These are phyloP conservation scores for Archocentrus centrarchus DNA, from an alignment of 2,113 vertebrate genomes.

Conservation along the genomic window DNA sequence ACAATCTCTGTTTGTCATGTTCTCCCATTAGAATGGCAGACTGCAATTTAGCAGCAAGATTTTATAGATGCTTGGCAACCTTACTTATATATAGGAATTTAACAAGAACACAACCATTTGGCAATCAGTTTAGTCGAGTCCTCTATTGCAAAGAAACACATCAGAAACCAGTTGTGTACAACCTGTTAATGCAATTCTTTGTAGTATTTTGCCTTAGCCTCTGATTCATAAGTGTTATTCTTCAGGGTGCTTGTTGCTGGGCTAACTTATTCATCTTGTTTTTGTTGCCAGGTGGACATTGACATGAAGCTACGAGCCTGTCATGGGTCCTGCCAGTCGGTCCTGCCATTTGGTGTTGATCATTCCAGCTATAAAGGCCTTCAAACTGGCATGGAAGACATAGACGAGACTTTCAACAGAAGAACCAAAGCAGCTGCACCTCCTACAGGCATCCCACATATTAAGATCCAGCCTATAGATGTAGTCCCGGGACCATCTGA, in stretches of 20 bases:
- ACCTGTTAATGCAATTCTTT: neutral
- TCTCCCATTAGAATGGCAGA: too few species aligned
- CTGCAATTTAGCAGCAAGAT: too few species aligned
- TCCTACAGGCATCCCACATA: slow-evolving; percentile 4
- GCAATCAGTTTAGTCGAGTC: neutral
- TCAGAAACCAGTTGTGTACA: neutral
- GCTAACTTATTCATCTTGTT: neutral
- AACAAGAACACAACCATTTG: too few species aligned
- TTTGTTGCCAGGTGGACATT: slow-evolving; percentile 74
- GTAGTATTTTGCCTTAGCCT: neutral
- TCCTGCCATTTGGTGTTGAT: slow-evolving; percentile 46
- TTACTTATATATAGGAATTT: too few species aligned
- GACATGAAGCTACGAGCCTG: slow-evolving; percentile 80
- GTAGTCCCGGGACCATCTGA: neutral
- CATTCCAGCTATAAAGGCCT: slow-evolving; percentile 27
- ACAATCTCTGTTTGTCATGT: too few species aligned
- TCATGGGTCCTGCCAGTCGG: slow-evolving; percentile 71
- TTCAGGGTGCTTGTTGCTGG: neutral
- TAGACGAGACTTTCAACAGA: neutral
- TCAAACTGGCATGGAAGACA: slow-evolving; percentile 19
- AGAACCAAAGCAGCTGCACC: neutral
- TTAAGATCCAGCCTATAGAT: slow-evolving; percentile 38
- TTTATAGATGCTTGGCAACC: too few species aligned
- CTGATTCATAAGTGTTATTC: neutral
- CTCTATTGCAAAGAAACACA: neutral